These are phyloP conservation scores for Rhynchomys soricoides DNA, from an alignment of 2,113 vertebrate species.

Conservation along the genomic window DNA sequence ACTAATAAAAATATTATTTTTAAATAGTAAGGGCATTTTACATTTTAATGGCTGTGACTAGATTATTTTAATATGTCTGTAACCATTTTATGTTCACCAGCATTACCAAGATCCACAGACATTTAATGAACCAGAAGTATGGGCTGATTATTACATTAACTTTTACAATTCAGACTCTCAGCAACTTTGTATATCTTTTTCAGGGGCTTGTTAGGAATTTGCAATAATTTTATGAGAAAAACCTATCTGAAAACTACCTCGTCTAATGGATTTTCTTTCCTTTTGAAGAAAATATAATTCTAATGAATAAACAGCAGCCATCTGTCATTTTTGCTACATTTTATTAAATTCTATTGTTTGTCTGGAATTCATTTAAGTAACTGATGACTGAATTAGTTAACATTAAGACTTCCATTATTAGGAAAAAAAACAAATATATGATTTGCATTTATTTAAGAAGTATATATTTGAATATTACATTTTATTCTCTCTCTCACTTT, in stretches of 20 bases:
- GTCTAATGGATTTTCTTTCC: neutral
- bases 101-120: neutral
- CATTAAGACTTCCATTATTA: neutral
- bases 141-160: neutral
- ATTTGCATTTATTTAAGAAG: neutral
- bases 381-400: conserved; percentile 20
- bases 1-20: neutral
- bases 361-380: neutral
- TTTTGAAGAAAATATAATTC: neutral
- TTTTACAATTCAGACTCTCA: neutral
- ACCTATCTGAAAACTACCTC: neutral
- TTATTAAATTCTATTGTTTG: neutral
- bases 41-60: neutral
- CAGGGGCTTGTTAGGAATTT: neutral
- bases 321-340: neutral
- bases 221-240: neutral
- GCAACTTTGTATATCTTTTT: neutral
- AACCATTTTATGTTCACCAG: neutral
- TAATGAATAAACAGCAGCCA: conserved; percentile 7
- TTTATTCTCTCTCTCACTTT: neutral
- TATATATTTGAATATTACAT: neutral
- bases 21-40: neutral
- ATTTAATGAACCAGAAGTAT: neutral
- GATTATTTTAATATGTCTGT: neutral
- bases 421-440: neutral